Percentiles rank a stretch among this genome's conserved stretches.
Conservation (phyloP, 2,113 vertebrate genomes). For the Ailuropoda melanoleuca region DNA sequence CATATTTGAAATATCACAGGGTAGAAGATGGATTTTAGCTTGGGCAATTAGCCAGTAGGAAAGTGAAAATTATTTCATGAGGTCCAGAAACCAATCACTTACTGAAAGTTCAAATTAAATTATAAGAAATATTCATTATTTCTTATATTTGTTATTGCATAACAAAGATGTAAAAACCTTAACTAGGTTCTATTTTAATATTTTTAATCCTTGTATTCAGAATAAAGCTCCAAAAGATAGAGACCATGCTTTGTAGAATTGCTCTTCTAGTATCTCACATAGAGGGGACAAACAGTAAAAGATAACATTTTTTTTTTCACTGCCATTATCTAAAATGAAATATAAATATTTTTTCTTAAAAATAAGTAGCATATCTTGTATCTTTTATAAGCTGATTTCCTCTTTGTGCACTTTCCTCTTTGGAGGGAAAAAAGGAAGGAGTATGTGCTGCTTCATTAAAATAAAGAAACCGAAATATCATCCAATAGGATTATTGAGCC, state of each 20-base stretch:
- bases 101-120: not conserved
- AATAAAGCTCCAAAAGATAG: not conserved
- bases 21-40: not conserved
- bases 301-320: not conserved
- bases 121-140: not conserved
- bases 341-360: not conserved
- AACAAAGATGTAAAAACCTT: not conserved
- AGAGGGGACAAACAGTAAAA: not conserved
- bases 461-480: not conserved
- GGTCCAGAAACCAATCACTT: not conserved
- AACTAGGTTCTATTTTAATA: not conserved
- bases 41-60: not conserved
- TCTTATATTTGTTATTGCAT: too few relatives aligned
- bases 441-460: not conserved
- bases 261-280: not conserved
- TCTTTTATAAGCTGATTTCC: not conserved
- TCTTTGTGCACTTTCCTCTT: not conserved
- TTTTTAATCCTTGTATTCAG: not conserved
- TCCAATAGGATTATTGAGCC: not conserved
- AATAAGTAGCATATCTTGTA: not conserved
- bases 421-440: not conserved
- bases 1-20: not conserved
- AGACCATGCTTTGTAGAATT: not conserved
- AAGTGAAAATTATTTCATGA: not conserved
- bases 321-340: not conserved